phyloP scores from a whole-genome alignment of 2,888 invertebrate species.

The Agriotes lineatus region DNA sequence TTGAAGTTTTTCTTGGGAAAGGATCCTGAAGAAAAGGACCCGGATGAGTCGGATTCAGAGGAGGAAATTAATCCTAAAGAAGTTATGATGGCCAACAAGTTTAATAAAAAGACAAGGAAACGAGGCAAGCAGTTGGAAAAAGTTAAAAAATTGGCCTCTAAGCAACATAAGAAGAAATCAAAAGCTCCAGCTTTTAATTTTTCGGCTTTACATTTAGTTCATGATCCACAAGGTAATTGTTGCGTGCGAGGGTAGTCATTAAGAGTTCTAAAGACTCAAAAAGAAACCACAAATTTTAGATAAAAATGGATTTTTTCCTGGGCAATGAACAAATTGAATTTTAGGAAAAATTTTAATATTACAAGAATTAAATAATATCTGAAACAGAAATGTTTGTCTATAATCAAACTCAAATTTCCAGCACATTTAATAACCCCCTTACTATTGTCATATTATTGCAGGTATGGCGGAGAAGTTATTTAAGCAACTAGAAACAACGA shows the following conservation, averaged over 20 bases:
- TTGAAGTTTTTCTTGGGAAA: slow-evolving; percentile 95
- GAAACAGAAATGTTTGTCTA: too few species aligned
- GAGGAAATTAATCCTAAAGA: slow-evolving; percentile 81
- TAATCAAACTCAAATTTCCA: too few species aligned
- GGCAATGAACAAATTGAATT: too few species aligned
- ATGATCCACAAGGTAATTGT: slow-evolving; percentile 95
- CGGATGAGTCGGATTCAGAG: slow-evolving; percentile 76
- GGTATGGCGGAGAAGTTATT: slow-evolving; percentile 92
- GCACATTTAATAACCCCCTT: too few species aligned
- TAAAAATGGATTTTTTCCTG: too few species aligned
- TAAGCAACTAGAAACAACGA: slow-evolving; percentile 85
- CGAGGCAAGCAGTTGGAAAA: slow-evolving; percentile 91
- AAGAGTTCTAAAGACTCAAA: too few species aligned
- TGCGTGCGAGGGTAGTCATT: too few species aligned
- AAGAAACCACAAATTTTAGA: too few species aligned
- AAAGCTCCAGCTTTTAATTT: slow-evolving; percentile 89
- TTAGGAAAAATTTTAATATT: too few species aligned
- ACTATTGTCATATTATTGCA: too few species aligned
- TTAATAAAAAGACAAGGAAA: slow-evolving; percentile 96
- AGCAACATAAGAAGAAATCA: slow-evolving; percentile 87
- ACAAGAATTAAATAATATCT: too few species aligned
- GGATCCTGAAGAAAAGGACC: slow-evolving; percentile 79
- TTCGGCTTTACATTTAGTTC: slow-evolving; percentile 93
- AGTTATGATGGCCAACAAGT: slow-evolving; percentile 90
- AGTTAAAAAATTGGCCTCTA: slow-evolving; percentile 85